A percentile compares a stretch with the other conserved stretches of the same genome.
Conservation (phyloP, 2,113 vertebrate species). For the Larimichthys crocea region DNA sequence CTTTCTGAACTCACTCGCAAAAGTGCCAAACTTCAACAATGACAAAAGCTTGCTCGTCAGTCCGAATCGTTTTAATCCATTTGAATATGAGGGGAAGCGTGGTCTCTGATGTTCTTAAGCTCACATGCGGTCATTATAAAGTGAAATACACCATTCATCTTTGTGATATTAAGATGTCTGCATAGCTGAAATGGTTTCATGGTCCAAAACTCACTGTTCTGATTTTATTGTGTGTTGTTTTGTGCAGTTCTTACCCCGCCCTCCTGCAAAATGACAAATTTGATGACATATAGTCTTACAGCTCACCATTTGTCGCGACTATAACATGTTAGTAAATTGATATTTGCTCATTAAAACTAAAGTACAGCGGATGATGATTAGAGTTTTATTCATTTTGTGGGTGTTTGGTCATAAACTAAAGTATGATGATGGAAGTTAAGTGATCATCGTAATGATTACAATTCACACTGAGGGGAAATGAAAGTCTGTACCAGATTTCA, state of each 20-base stretch:
- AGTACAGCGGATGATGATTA: background rate
- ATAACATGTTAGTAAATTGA: too few species aligned
- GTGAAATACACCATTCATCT: background rate
- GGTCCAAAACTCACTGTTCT: background rate
- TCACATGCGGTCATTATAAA: background rate
- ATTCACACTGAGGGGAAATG: background rate
- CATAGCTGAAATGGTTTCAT: background rate
- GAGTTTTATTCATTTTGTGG: background rate
- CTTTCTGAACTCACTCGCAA: constrained; percentile 26
- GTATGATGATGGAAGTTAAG: too few species aligned
- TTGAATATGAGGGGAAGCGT: background rate
- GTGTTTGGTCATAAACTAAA: background rate
- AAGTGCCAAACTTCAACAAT: constrained; percentile 40
- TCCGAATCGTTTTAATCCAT: constrained; percentile 32
- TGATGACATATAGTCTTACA: background rate
- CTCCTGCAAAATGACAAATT: constrained; percentile 1
- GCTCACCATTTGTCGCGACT: background rate
- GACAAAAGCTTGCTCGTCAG: constrained; percentile 27
- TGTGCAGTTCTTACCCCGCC: background rate
- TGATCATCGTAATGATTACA: background rate
- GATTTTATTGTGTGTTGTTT: background rate
- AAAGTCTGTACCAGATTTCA: background rate
- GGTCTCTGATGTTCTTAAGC: constrained; percentile 13
- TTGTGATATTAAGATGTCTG: background rate
- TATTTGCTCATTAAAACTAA: background rate